phyloP scores from a whole-genome alignment of 2,113 vertebrate genomes.

The Cochlearius cochlearius region DNA sequence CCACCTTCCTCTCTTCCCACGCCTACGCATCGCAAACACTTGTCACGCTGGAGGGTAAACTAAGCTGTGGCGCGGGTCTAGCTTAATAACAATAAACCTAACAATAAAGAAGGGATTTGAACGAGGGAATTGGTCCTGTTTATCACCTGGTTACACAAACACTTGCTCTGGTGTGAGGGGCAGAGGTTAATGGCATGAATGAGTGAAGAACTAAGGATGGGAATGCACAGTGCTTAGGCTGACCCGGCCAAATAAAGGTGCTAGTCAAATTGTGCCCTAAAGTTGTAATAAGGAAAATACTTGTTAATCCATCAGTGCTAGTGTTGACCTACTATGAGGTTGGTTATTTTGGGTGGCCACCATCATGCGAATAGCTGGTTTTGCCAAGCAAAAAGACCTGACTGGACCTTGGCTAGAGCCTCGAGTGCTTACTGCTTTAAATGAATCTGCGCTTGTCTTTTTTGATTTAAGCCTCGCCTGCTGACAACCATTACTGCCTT shows the following conservation, averaged over 20 bases:
- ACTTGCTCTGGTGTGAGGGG: neutral
- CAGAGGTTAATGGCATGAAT: neutral
- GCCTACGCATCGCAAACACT: accelerated
- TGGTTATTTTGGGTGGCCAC: neutral
- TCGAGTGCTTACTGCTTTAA: neutral
- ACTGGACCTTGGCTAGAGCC: neutral
- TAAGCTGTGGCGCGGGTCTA: neutral
- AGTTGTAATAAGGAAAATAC: neutral
- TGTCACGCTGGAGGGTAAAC: neutral
- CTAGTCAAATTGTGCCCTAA: neutral
- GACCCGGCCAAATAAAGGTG: neutral
- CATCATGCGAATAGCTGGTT: neutral
- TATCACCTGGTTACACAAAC: neutral
- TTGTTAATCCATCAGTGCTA: neutral
- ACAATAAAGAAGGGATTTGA: neutral
- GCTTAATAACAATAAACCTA: neutral
- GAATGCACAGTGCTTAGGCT: neutral
- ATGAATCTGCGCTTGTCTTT: neutral
- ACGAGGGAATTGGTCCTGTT: neutral
- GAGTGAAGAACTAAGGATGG: neutral
- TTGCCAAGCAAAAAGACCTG: neutral
- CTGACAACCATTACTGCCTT: neutral
- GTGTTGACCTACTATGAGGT: neutral
- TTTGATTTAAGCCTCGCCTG: neutral
- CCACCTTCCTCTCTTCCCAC: neutral